Conservation (phyloP, 2,888 invertebrate species). For the Penaeus monodon region DNA sequence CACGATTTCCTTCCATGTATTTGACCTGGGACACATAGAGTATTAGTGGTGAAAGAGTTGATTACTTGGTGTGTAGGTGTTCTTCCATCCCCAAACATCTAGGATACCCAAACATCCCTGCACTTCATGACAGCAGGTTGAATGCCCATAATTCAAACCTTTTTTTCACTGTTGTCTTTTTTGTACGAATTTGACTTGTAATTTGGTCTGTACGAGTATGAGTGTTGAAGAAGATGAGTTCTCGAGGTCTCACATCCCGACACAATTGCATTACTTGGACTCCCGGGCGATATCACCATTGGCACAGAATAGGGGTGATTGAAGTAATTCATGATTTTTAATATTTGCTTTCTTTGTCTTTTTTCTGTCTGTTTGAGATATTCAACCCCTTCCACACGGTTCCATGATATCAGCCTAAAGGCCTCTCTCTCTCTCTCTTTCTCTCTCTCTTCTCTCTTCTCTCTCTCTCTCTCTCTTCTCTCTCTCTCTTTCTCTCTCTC, state of each 20-base stretch:
- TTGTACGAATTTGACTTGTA: constrained; percentile 83
- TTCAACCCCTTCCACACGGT: not conserved
- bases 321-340: constrained; percentile 77
- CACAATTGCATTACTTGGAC: constrained; percentile 92
- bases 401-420: no score
- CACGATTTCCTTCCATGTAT: no score
- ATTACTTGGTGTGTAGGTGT: no score
- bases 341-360: not conserved
- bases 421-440: not conserved
- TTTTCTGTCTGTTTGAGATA: not conserved
- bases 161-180: no score
- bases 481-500: not conserved
- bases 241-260: constrained; percentile 86
- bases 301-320: constrained; percentile 90
- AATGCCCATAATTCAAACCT: no score
- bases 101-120: no score
- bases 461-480: not conserved
- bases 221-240: constrained; percentile 98
- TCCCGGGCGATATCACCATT: constrained; percentile 93
- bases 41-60: no score
- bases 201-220: constrained; percentile 99
- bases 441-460: not conserved
- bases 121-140: no score
- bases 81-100: no score
- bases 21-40: no score